phyloP scores from a whole-genome alignment of 1,140 invertebrate genomes.

The Plutomurus gul region DNA sequence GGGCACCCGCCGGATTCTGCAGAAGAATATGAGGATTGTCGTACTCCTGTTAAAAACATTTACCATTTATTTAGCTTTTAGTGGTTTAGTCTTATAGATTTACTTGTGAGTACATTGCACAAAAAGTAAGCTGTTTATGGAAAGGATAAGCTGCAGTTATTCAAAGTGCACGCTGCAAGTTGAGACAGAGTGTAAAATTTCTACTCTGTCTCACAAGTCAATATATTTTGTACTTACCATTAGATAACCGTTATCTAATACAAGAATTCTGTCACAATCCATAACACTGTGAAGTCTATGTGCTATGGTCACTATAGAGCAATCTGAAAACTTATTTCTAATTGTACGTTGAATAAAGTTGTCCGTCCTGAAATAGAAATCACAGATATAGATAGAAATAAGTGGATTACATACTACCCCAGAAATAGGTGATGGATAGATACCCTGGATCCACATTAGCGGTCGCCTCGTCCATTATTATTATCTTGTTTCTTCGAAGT shows the following conservation, averaged over 20 bases:
- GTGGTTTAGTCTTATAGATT: background rate
- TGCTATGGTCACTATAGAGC: conserved; percentile 46
- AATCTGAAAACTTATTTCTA: conserved; percentile 40
- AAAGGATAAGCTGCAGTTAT: too few species aligned
- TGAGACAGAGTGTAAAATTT: background rate
- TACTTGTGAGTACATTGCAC: background rate
- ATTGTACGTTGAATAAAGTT: conserved; percentile 59
- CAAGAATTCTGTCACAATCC: conserved; percentile 48
- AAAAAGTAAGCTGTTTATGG: too few species aligned
- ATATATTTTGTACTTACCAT: conserved; percentile 19
- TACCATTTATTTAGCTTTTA: background rate
- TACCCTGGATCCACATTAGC: conserved; percentile 58
- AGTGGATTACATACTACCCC: background rate
- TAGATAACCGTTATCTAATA: conserved; percentile 36
- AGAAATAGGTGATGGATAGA: background rate
- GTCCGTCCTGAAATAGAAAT: conserved; percentile 62
- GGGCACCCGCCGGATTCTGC: conserved; percentile 41
- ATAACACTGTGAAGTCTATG: conserved; percentile 48
- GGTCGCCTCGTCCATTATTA: conserved; percentile 62
- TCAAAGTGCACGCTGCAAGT: background rate
- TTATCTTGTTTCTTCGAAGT: conserved; percentile 57
- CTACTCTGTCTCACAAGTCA: background rate
- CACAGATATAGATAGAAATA: background rate
- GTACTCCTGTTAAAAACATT: conserved; percentile 42
- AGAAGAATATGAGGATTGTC: conserved; percentile 53